Evolutionary conservation across 53 echinoderm and acorn worm species (phyloP), one percentile per base, ranked within the genome.

Genomic region (Echinarachnius parma): DNA sequence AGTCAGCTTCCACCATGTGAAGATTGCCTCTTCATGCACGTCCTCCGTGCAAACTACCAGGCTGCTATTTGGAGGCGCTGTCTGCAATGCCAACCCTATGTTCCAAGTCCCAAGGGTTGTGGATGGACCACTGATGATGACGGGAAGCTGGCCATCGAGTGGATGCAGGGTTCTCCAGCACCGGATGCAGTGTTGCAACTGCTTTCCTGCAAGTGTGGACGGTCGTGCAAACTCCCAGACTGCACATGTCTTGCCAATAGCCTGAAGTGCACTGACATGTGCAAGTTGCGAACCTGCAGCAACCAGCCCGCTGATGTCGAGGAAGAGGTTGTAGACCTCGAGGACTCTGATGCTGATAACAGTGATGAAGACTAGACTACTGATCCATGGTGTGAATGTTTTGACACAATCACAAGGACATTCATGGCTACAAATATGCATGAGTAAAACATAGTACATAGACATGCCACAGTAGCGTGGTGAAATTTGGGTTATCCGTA

Each of bases 1-100:
- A 67, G 79, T 15, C 79, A 66, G 47, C 34, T 81, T 3, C 81
- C 81, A 5, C 81, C 81, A 37, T 81, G 81, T 52, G 52, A 44
- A 60, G 81, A 81, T 30, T 59, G 48, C 34, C 34, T 81, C 25
- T 37, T 24, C 22, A 63, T 50, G 56, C 79, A 78, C 30, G 56
- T 36, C 4, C 52, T 31, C n/a, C 31, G 79, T 5, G 66, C 79
- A n/a, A 78, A 78, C 66, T 78, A 78, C 66, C 79, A 78, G 54
- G 14, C 79, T 28, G 79, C 55, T 11, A 53, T 65, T 27, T 78
- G 63, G n/a, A n/a, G n/a, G n/a, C n/a, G n/a, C n/a, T n/a, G n/a
- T n/a, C n/a, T n/a, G n/a, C n/a, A n/a, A n/a, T 53, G 15, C 31
- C 21, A 28, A 18, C 69, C 69, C 53, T 33, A 13, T 14, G 50